phyloP scores from a whole-genome alignment of 2,888 invertebrate species.

The Patella ulyssiponensis region DNA sequence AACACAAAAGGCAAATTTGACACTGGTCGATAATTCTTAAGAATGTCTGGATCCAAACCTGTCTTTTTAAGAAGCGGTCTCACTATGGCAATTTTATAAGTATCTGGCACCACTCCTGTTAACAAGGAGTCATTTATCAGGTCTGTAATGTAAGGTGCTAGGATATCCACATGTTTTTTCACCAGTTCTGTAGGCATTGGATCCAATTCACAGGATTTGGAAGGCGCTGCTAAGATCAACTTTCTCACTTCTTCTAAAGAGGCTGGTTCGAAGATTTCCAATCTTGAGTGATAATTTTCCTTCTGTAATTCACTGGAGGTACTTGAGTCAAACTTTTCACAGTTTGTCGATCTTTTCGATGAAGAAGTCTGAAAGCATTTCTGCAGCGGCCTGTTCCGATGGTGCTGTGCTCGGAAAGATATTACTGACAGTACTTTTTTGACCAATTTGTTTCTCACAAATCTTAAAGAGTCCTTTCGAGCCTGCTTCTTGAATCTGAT shows the following conservation, averaged over 20 bases:
- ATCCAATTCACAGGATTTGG: neutral
- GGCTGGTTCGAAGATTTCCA: neutral
- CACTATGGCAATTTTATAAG: neutral
- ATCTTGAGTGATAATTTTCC: neutral
- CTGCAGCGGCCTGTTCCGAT: neutral
- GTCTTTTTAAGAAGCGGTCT: neutral
- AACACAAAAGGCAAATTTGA: neutral
- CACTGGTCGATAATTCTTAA: neutral
- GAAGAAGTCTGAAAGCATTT: neutral
- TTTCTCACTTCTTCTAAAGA: too few relatives aligned
- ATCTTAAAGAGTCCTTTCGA: neutral
- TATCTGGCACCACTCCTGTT: neutral
- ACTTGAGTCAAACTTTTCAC: neutral
- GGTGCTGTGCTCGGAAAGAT: neutral
- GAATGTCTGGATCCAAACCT: neutral
- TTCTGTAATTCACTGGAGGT: neutral
- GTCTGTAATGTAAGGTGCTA: neutral
- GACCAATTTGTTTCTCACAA: neutral
- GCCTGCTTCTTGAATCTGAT: neutral
- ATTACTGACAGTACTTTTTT: neutral
- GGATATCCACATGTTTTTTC: neutral
- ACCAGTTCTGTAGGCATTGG: neutral
- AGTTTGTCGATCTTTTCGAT: neutral
- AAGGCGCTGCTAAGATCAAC: too few relatives aligned
- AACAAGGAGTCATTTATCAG: neutral